Evolutionary conservation across 1,140 invertebrate species (phyloP).

Genomic region (Acromyrmex heyeri): DNA sequence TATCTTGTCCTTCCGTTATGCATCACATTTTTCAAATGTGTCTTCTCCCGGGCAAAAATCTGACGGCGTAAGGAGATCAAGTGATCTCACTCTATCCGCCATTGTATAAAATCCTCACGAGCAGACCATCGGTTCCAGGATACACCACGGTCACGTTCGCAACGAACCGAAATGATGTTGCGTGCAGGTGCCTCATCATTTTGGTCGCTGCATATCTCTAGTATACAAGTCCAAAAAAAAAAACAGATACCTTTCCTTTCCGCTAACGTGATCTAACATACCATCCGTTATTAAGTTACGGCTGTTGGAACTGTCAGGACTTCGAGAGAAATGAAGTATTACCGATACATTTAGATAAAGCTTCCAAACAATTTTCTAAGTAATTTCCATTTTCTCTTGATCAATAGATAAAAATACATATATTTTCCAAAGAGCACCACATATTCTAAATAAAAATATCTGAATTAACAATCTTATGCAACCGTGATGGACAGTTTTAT

Average conservation of each 20-base stretch:
- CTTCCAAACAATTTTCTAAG: neutral
- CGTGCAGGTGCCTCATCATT: constrained; percentile 61
- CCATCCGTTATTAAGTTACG: neutral
- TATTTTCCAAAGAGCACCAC: neutral
- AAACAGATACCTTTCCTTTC: neutral
- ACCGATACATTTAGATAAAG: neutral
- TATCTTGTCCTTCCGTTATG: neutral
- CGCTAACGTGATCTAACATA: constrained; percentile 1
- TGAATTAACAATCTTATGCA: neutral
- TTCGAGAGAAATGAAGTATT: neutral
- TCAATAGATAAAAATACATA: neutral
- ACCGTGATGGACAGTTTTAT: neutral
- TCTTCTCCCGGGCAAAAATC: constrained; percentile 64
- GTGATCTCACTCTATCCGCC: constrained; percentile 39
- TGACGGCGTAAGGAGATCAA: constrained; percentile 59
- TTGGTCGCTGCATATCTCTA: constrained; percentile 43
- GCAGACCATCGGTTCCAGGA: constrained; percentile 70
- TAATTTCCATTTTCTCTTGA: neutral
- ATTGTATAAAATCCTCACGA: constrained; percentile 75
- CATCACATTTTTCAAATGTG: constrained; percentile 66
- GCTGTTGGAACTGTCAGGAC: neutral
- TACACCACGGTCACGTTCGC: constrained; percentile 48
- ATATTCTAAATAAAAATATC: neutral
- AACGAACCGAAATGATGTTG: constrained; percentile 57
- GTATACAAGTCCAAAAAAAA: constrained; percentile 17